Conservation (phyloP, 2,888 invertebrate genomes). For the Stictocephala bisonia region DNA sequence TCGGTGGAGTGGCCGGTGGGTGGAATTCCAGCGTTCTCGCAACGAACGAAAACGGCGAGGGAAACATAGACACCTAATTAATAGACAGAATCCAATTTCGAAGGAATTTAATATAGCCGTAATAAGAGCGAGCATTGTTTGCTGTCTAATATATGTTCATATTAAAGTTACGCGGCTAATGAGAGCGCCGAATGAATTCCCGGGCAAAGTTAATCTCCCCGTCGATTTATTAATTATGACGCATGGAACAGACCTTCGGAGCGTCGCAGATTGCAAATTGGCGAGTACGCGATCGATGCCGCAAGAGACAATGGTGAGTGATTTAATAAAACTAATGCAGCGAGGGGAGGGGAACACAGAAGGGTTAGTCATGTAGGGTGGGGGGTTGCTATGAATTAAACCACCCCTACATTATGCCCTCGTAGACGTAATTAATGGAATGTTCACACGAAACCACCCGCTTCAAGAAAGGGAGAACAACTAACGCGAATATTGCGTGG, state of each 20-base stretch:
- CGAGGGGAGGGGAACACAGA: conserved; percentile 6
- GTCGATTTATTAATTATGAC: conserved; percentile 38
- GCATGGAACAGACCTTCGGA: too few relatives aligned
- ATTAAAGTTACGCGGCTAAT: conserved; percentile 40
- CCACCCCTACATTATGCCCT: conserved; percentile 47
- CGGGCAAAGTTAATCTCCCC: conserved; percentile 18
- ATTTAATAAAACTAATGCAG: conserved; percentile 54
- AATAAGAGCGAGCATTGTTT: conserved; percentile 41
- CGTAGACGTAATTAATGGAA: conserved; percentile 49
- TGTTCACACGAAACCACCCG: conserved; percentile 49
- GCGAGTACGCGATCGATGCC: conserved; percentile 5
- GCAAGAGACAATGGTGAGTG: conserved; percentile 51
- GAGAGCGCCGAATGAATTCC: conserved; percentile 23
- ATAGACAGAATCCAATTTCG: conserved; percentile 42
- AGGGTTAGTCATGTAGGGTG: not conserved
- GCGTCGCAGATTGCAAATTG: conserved; percentile 12
- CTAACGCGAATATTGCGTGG: conserved; percentile 25
- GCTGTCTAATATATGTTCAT: conserved; percentile 40
- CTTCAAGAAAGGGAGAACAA: conserved; percentile 36
- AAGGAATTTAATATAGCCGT: conserved; percentile 42
- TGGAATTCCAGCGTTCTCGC: too few relatives aligned
- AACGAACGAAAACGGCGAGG: too few relatives aligned
- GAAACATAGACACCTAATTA: conserved; percentile 41
- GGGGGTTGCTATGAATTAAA: conserved; percentile 48
- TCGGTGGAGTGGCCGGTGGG: too few relatives aligned